Base-by-base conservation (phyloP, 2,113 vertebrate genomes). In the Spermophilus dauricus region DNA sequence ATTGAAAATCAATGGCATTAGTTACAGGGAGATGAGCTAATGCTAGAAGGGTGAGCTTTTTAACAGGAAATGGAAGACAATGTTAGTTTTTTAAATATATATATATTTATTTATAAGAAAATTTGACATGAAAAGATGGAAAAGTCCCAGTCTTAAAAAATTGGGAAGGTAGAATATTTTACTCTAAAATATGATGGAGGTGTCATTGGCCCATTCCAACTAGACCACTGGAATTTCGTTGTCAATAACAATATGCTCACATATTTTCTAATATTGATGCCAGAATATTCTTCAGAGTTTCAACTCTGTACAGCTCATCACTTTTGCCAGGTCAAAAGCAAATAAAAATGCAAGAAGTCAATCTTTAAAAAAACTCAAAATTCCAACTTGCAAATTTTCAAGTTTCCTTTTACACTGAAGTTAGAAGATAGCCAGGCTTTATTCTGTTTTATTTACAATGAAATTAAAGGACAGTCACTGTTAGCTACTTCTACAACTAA, bases 1-100 rank as follows among this genome's bases (percentile, higher is more conserved):
- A 94, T 26, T 86, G 73, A 89, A 96, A 97, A 97, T 91, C 97
- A 96, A 67, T 51, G 96, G 56, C 24, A 56, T 92, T 93, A 95
- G 96, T 78, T 61, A 89, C 37, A 39, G 5, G 69, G 72, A 97
- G 91, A 89, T 39, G n/a, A 94, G 93, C 63, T 89, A 63, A 61
- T 0, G 42, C 26, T 83, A 13, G 1, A 80, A 87, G 53, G 83
- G 73, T 67, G 70, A 81, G 28, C 53, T 61, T 39, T 82, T 39
- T 67, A 96, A 53, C 0, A 83, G 73, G 80, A 94, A 94, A 51
- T 51, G 48, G 48, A 51, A 51, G 48, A 51, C 12, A 51, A 51
- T 51, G 48, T 51, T 51, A 12, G 48, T 51, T 51, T 51, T 12
- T 51, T 12, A 51, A 51, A 51, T 48, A 48, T 48, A 51, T 32